Percentiles rank a stretch among this genome's conserved stretches.
phyloP scores from a whole-genome alignment of 2,113 vertebrate genomes.

The Butorides virescens region DNA sequence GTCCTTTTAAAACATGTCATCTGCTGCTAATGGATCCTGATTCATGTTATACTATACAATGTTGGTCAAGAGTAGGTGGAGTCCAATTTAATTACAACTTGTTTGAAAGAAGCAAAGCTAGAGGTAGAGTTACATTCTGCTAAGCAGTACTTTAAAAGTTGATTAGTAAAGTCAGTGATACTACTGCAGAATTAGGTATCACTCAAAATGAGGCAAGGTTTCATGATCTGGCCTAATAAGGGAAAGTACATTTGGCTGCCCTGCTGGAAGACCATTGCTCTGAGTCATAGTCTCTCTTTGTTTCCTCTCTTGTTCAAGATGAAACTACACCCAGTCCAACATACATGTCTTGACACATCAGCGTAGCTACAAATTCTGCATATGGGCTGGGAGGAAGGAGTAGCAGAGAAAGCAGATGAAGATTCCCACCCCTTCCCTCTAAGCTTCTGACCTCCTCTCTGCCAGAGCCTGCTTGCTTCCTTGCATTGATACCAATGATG shows the following conservation, averaged over 20 bases:
- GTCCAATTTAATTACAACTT: neutral
- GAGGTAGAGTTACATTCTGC: neutral
- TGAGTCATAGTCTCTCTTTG: slow-evolving; percentile 45
- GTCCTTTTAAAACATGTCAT: neutral
- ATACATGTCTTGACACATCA: slow-evolving; percentile 1
- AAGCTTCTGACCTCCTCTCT: neutral
- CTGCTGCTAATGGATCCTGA: slow-evolving; percentile 3
- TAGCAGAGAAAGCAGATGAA: neutral
- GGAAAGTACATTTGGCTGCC: slow-evolving; percentile 27
- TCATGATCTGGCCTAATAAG: slow-evolving; percentile 48
- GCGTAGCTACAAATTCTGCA: neutral
- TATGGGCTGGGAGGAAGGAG: neutral
- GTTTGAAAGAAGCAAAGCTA: neutral
- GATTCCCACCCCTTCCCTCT: neutral
- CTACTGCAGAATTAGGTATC: neutral
- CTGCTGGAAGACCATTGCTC: slow-evolving; percentile 12
- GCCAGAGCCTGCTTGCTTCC: neutral
- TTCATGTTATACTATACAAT: neutral
- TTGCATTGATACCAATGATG: rapidly evolving
- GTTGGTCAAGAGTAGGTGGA: neutral
- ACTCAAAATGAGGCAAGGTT: slow-evolving; percentile 4
- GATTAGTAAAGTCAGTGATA: neutral
- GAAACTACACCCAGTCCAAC: neutral
- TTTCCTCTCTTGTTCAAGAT: slow-evolving; percentile 37
- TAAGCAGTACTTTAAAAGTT: neutral